A percentile compares a stretch with the other conserved stretches of the same genome.
Evolutionary conservation across 1,140 invertebrate genomes (phyloP).

Genomic region (Anoplolepis gracilipes): DNA sequence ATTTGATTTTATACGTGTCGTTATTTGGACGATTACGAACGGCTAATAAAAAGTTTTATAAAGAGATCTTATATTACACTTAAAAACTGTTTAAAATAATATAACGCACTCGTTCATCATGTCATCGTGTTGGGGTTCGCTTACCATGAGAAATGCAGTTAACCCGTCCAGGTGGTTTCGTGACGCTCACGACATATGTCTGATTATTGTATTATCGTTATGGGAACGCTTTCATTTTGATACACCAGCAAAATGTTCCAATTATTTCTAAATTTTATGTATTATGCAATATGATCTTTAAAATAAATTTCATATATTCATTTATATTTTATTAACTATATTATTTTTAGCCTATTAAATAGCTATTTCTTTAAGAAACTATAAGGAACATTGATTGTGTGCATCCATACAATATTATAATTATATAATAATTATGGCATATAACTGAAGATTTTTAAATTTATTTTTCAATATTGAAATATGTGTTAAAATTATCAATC

Average conservation of each 20-base stretch:
- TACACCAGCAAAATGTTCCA: slow-evolving; percentile 30
- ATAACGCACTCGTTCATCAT: not conserved
- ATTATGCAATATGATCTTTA: slow-evolving; percentile 9
- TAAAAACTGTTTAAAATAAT: slow-evolving; percentile 23
- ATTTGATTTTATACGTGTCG: not conserved
- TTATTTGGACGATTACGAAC: not conserved
- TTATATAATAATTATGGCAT: too few species aligned
- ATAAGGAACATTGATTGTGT: not conserved
- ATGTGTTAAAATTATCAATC: slow-evolving; percentile 8
- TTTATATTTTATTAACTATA: not conserved
- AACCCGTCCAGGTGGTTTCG: slow-evolving; percentile 80
- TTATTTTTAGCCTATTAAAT: not conserved
- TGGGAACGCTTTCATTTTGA: slow-evolving; percentile 78
- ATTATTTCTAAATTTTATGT: slow-evolving; percentile 31
- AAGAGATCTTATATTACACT: not conserved
- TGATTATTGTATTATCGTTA: slow-evolving; percentile 81
- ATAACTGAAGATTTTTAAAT: not conserved
- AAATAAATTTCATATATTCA: not conserved
- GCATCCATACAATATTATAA: not conserved
- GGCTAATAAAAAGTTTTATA: not conserved
- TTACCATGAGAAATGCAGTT: slow-evolving; percentile 79
- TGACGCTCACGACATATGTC: slow-evolving; percentile 77
- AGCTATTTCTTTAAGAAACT: not conserved
- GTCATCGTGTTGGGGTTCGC: slow-evolving; percentile 38
- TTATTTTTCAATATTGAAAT: slow-evolving; percentile 2